These are phyloP conservation scores for Diaphora mendica DNA, from an alignment of 2,888 invertebrate species.

Conservation along the genomic window DNA sequence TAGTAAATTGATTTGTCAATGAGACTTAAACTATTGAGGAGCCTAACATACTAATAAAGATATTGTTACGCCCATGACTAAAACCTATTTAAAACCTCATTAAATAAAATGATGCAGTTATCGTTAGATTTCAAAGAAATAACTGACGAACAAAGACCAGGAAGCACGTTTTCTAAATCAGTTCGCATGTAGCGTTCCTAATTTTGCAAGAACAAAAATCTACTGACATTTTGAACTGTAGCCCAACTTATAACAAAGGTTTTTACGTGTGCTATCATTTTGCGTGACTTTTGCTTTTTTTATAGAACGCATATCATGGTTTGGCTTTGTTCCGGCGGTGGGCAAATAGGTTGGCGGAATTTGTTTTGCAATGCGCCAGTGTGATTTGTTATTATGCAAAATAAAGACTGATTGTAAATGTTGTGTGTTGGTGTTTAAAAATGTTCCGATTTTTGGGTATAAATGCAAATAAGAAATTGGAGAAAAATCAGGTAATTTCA, in stretches of 20 bases:
- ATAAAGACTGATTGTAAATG: conserved; percentile 12
- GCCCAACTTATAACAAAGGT: conserved; percentile 36
- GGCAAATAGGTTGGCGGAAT: conserved; percentile 23
- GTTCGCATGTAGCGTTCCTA: conserved; percentile 23
- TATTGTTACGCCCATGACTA: neutral
- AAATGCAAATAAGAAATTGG: neutral
- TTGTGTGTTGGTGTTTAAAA: conserved; percentile 15
- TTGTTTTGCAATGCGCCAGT: conserved; percentile 21
- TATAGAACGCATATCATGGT: conserved; percentile 21
- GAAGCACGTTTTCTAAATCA: neutral
- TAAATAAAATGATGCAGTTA: neutral
- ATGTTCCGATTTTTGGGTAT: conserved; percentile 24
- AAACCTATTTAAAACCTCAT: neutral
- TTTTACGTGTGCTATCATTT: conserved; percentile 67
- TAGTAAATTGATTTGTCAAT: neutral
- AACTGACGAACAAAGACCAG: neutral
- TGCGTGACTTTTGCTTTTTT: conserved; percentile 63
- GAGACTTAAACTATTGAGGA: neutral
- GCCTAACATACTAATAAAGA: neutral
- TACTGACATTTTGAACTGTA: conserved; percentile 26
- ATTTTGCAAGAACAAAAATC: conserved; percentile 24
- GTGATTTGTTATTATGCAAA: conserved; percentile 14
- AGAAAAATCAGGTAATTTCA: conserved; percentile 19
- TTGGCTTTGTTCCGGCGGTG: conserved; percentile 29
- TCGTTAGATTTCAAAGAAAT: neutral